Base-by-base conservation (phyloP, 1,140 invertebrate species). In the Grapholita molesta region DNA sequence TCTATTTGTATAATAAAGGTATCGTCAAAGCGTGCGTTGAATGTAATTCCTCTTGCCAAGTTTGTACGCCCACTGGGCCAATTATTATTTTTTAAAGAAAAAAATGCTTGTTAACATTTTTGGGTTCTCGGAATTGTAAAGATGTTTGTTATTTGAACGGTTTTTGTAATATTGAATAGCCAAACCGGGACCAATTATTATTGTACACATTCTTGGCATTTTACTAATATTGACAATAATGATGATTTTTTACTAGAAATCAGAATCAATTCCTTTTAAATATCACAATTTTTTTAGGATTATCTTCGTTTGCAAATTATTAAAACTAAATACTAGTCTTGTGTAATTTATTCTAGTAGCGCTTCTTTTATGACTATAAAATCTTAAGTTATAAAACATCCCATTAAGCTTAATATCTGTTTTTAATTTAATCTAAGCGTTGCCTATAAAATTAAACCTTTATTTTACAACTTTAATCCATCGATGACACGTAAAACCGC, bases 81-180 rank as follows among this genome's bases (percentile, higher is more conserved):
- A 77, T 77, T 77, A 75, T 68, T 24, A 35, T 69, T 70, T 72
- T 77, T 71, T 76, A 66, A 24, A 65, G 30, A 64, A 71, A 72
- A 72, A 73, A 68, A 68, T 64, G 73, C 69, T 75, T 70, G 68
- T 73, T 75, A 73, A 74, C 65, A 69, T 68, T 71, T 64, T 69
- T 21, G 15, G n/a, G 12, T 61, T 61, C 55, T 61, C 0, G 18
- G 55, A 32, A 61, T 61, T 7, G 24, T 48, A 21, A 21, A 48
- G 38, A 48, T 48, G 18, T 48, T 48, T 48, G 18, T 48, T 48
- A 48, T 48, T 48, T 48, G 42, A 48, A 21, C n/a, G 42, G n/a
- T 48, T 38, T 38, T 38, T 38, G 35, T 38, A n/a, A 38, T 38
- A 38, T 18, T 48, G 15, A 48, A 48, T 48, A 18, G 18, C 18